phyloP scores from a whole-genome alignment of 2,888 invertebrate genomes.

The Dicycla oo region DNA sequence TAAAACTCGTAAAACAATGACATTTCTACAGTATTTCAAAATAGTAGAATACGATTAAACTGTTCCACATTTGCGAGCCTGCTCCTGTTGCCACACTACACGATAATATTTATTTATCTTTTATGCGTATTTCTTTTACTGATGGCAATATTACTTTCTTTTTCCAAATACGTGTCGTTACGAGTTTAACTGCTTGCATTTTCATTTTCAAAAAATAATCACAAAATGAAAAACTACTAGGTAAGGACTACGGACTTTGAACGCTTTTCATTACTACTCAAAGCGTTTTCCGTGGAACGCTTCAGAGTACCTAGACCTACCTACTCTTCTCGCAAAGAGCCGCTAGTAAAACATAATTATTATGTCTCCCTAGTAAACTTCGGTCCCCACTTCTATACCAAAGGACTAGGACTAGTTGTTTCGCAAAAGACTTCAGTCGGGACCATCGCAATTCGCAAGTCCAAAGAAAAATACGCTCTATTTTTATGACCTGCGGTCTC shows the following conservation, averaged over 20 bases:
- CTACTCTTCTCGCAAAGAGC: too few species aligned
- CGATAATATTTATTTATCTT: not conserved
- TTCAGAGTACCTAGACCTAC: not conserved
- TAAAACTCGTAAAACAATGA: constrained; percentile 29
- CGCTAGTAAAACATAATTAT: too few species aligned
- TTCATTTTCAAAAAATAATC: not conserved
- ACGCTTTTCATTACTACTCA: constrained; percentile 4
- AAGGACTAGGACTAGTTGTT: constrained; percentile 66
- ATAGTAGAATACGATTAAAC: not conserved
- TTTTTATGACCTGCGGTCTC: constrained; percentile 50
- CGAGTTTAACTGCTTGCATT: not conserved
- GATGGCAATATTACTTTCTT: not conserved
- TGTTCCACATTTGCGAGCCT: not conserved
- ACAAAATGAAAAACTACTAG: not conserved
- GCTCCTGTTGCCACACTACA: not conserved
- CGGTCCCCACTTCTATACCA: constrained; percentile 10
- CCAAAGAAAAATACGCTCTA: constrained; percentile 53
- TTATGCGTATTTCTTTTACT: not conserved
- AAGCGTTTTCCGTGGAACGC: constrained; percentile 12
- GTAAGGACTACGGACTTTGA: not conserved
- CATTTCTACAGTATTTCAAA: constrained; percentile 14
- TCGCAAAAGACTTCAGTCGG: constrained; percentile 56
- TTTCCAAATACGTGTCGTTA: too few species aligned
- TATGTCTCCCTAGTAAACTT: constrained; percentile 63
- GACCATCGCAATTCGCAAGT: constrained; percentile 53